Conservation (phyloP, 2,113 vertebrate species). For the Phyllostomus hastatus region DNA sequence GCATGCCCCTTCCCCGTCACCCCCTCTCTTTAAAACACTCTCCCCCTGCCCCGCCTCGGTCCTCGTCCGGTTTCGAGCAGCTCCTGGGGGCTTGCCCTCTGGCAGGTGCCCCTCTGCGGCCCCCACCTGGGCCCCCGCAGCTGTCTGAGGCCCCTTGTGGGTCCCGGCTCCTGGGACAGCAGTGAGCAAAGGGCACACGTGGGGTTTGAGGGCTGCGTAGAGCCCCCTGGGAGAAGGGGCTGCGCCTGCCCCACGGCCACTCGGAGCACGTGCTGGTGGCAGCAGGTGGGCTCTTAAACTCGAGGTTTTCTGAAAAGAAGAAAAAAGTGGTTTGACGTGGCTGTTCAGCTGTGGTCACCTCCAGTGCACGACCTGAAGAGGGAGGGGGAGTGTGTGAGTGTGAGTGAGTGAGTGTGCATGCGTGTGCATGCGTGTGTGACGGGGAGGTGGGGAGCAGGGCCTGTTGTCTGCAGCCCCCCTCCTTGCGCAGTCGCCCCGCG, state of each 20-base stretch:
- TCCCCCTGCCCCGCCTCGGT: neutral
- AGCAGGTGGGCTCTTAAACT: too few relatives aligned
- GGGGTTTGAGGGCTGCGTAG: fast-evolving
- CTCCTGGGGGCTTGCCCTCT: neutral
- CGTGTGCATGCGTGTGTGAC: too few relatives aligned
- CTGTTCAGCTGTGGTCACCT: neutral
- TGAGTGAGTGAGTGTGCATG: neutral
- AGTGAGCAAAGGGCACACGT: fast-evolving
- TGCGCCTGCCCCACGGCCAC: fast-evolving
- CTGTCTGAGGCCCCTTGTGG: neutral
- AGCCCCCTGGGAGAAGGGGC: too few relatives aligned
- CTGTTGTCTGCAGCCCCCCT: too few relatives aligned
- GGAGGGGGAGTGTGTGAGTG: neutral
- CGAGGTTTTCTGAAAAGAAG: neutral
- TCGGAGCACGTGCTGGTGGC: too few relatives aligned
- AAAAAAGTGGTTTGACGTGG: neutral
- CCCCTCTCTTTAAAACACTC: too few relatives aligned
- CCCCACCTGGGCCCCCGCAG: too few relatives aligned
- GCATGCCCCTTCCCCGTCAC: fast-evolving
- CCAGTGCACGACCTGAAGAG: too few relatives aligned
- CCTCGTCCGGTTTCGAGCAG: neutral
- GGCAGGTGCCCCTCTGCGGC: fast-evolving
- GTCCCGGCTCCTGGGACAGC: too few relatives aligned
- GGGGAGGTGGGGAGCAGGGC: neutral
- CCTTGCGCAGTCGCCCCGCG: fast-evolving